Percentiles rank a stretch among this genome's conserved stretches.
These are phyloP conservation scores for Capitella teleta DNA, from an alignment of 1,140 invertebrate genomes.

Conservation along the genomic window DNA sequence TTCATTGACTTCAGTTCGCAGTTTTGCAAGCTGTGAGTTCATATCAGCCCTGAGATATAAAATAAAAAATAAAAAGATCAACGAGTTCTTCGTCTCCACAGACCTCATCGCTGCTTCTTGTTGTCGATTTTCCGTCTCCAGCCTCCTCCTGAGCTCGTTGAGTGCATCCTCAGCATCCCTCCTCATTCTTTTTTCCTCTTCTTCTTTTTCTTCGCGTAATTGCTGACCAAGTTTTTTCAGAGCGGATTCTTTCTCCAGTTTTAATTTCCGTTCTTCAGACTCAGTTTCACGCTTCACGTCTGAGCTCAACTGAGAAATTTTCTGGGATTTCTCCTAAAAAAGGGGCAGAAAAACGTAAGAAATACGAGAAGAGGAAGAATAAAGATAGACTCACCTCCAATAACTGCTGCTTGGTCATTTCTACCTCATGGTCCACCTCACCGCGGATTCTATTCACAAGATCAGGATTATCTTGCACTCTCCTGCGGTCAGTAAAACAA, in stretches of 20 bases:
- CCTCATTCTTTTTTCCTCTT: slow-evolving; percentile 1
- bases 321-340: not conserved
- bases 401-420: not conserved
- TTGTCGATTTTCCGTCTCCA: no score
- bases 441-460: no score
- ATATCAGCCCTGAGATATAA: not conserved
- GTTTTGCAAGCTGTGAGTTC: not conserved
- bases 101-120: no score
- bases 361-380: no score
- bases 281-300: slow-evolving; percentile 2
- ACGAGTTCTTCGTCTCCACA: no score
- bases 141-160: not conserved
- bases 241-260: slow-evolving; percentile 1
- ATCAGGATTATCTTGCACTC: no score
- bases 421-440: not conserved
- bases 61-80: not conserved
- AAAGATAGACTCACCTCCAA: no score
- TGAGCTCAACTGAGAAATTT: not conserved
- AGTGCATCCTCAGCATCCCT: not conserved
- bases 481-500: not conserved
- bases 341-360: not conserved
- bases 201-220: not conserved
- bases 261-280: slow-evolving; percentile 7
- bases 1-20: slow-evolving; percentile 19
- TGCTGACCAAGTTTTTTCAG: slow-evolving; percentile 6